Conservation (phyloP, 2,888 invertebrate genomes). For the Cataglyphis livida region DNA sequence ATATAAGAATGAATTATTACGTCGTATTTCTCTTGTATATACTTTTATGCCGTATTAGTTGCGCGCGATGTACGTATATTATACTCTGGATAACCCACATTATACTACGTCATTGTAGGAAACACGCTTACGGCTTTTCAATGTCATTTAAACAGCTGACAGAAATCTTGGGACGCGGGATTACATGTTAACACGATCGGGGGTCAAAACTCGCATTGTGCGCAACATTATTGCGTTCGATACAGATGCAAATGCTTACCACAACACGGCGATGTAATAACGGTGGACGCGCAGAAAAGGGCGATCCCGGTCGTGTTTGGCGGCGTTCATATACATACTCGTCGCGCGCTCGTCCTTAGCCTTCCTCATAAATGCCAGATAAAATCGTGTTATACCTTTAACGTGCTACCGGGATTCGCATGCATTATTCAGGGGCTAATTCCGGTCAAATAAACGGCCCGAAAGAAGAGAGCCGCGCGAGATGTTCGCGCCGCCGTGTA, state of each 20-base stretch:
- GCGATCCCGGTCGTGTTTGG: constrained; percentile 58
- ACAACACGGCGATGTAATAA: constrained; percentile 72
- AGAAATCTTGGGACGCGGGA: constrained; percentile 49
- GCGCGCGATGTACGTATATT: neutral
- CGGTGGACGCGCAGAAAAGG: constrained; percentile 61
- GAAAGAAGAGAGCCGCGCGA: constrained; percentile 73
- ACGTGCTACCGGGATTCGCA: constrained; percentile 75
- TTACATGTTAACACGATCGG: constrained; percentile 61
- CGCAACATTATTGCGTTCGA: constrained; percentile 74
- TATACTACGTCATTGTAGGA: neutral
- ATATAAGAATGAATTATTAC: neutral
- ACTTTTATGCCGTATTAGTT: neutral
- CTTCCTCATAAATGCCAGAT: constrained; percentile 81
- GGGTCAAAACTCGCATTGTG: constrained; percentile 65
- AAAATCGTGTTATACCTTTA: constrained; percentile 81
- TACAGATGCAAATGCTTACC: constrained; percentile 77
- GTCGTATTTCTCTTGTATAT: neutral
- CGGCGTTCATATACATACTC: constrained; percentile 64
- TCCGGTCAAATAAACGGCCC: constrained; percentile 78
- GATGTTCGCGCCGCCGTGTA: constrained; percentile 49
- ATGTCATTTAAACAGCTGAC: constrained; percentile 38
- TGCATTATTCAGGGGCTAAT: constrained; percentile 83
- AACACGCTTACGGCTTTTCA: constrained; percentile 16
- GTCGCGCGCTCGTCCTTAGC: constrained; percentile 67
- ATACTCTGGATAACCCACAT: neutral